A percentile compares a stretch with the other conserved stretches of the same genome.
These are phyloP conservation scores for Salvelinus alpinus DNA, from an alignment of 2,113 vertebrate species.

Conservation along the genomic window DNA sequence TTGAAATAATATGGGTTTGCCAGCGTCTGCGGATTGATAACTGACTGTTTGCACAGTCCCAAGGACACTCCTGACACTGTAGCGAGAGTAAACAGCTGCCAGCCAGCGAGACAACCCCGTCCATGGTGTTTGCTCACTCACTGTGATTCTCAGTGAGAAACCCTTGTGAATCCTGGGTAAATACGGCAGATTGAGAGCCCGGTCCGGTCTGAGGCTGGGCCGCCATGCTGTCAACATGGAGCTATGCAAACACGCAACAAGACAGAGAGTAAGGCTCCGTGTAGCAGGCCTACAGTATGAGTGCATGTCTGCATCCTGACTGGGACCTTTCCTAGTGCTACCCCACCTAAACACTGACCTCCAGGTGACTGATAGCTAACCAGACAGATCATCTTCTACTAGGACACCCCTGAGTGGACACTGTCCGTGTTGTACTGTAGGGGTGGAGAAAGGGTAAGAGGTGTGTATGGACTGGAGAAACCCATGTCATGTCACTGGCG, in stretches of 20 bases:
- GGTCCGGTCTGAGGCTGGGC: background rate
- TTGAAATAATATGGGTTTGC: background rate
- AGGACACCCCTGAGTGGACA: no score
- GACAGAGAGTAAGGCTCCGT: background rate
- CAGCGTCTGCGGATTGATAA: background rate
- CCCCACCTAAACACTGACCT: no score
- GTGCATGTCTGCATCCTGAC: no score
- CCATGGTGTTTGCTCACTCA: constrained; percentile 16
- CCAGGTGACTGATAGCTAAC: no score
- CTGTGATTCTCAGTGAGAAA: background rate
- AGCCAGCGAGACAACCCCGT: background rate
- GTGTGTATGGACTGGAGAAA: no score
- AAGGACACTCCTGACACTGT: background rate
- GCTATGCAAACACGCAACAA: constrained; percentile 26
- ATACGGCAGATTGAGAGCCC: background rate
- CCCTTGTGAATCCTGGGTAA: constrained; percentile 9
- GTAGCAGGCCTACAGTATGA: no score
- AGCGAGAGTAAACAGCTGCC: constrained; percentile 10
- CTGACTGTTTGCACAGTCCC: constrained; percentile 13
- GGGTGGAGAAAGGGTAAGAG: no score
- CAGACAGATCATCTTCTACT: no score
- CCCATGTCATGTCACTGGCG: no score
- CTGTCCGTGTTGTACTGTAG: no score
- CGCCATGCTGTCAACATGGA: background rate
- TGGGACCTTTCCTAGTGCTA: no score